These are phyloP conservation scores for Gryllus longicercus DNA, from an alignment of 2,888 invertebrate genomes.

Conservation along the genomic window DNA sequence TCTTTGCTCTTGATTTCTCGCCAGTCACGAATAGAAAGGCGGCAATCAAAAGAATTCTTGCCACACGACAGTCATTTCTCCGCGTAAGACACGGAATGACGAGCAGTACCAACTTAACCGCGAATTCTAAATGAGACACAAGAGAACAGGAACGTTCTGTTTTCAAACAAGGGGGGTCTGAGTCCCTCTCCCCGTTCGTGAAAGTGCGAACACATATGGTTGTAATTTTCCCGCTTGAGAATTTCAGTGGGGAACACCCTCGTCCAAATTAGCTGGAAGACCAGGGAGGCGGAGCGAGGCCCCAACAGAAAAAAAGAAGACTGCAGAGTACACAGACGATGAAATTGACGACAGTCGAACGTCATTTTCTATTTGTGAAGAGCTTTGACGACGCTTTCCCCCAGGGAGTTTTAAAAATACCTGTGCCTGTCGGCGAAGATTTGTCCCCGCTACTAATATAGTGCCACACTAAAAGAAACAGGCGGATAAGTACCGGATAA, in stretches of 20 bases:
- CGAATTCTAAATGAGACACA: not conserved
- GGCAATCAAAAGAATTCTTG: not conserved
- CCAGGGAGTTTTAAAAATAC: not conserved
- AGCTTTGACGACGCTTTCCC: not conserved
- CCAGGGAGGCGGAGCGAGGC: not conserved
- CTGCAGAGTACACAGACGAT: not conserved
- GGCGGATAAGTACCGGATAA: not conserved
- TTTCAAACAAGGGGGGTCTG: not conserved
- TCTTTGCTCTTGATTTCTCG: not conserved
- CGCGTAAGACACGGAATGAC: not conserved
- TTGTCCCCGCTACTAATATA: not conserved
- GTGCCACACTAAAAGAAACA: not conserved
- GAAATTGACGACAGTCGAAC: conserved; percentile 17
- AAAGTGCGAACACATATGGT: conserved; percentile 1
- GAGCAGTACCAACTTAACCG: not conserved
- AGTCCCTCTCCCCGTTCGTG: too few relatives aligned
- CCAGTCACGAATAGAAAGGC: not conserved
- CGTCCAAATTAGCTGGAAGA: conserved; percentile 1
- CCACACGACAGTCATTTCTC: not conserved
- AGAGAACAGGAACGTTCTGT: not conserved
- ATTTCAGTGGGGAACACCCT: not conserved
- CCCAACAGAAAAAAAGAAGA: not conserved
- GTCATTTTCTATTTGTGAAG: conserved; percentile 9
- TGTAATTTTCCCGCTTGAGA: not conserved
- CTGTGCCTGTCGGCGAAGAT: not conserved